phyloP scores from a whole-genome alignment of 2,888 invertebrate species.

The Carcina quercana region DNA sequence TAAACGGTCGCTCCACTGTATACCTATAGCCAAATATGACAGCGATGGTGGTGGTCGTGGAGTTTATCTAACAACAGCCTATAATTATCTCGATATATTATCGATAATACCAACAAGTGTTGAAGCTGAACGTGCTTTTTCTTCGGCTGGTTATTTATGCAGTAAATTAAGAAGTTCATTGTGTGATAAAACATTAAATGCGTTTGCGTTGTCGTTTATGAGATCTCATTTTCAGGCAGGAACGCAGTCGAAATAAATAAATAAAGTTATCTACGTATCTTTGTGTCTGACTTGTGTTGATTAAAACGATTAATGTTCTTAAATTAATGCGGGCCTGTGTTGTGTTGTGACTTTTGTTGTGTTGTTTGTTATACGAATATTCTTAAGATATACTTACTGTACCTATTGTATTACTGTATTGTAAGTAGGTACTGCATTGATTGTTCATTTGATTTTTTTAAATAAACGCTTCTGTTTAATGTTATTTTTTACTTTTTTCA shows the following conservation, averaged over 20 bases:
- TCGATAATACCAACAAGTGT: conserved; percentile 14
- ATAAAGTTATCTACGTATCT: too few relatives aligned
- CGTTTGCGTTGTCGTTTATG: conserved; percentile 15
- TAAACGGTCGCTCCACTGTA: too few relatives aligned
- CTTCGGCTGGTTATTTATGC: conserved; percentile 14
- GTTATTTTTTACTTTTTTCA: neutral
- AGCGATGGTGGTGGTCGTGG: conserved; percentile 9
- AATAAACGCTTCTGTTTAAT: conserved; percentile 1
- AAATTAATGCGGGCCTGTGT: too few relatives aligned
- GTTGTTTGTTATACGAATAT: too few relatives aligned
- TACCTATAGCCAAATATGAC: conserved; percentile 11
- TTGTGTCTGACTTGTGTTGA: too few relatives aligned
- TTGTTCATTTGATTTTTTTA: conserved; percentile 5
- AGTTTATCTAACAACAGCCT: conserved; percentile 5
- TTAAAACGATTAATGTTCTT: too few relatives aligned
- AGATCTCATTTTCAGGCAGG: conserved; percentile 14
- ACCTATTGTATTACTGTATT: too few relatives aligned
- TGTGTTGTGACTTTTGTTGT: neutral
- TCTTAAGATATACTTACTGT: too few relatives aligned
- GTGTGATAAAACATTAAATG: conserved; percentile 12
- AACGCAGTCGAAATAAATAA: neutral
- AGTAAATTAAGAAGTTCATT: conserved; percentile 14
- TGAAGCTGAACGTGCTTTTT: conserved; percentile 16
- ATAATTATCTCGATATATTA: conserved; percentile 9
- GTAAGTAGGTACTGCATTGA: too few relatives aligned